Percentiles rank a stretch among this genome's conserved stretches.
Conservation (phyloP, 2,113 vertebrate genomes). For the Phalacrocorax carbo region DNA sequence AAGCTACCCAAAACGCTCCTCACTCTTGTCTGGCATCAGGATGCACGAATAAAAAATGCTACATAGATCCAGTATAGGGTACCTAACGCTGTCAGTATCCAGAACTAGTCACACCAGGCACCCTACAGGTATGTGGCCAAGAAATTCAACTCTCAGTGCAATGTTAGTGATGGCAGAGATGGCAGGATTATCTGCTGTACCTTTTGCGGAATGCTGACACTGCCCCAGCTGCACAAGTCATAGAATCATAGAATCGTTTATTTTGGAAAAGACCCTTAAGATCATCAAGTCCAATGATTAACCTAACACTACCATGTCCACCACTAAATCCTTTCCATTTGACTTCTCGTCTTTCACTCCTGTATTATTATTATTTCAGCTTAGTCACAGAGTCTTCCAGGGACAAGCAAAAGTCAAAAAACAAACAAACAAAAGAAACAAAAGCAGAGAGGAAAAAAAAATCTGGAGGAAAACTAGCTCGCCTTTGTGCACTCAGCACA, state of each 20-base stretch:
- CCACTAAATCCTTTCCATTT: not conserved
- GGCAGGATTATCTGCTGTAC: not conserved
- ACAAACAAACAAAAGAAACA: not conserved
- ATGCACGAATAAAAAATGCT: not conserved
- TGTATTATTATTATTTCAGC: not conserved
- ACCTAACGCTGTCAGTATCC: accelerated
- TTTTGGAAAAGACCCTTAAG: not conserved
- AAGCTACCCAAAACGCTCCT: not conserved
- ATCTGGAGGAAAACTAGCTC: not conserved
- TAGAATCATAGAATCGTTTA: not conserved
- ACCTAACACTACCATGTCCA: not conserved
- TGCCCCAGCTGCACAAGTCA: not conserved
- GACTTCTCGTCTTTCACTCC: not conserved
- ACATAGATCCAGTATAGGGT: not conserved
- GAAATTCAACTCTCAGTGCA: not conserved
- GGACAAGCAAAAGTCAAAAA: not conserved
- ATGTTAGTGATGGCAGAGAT: not conserved
- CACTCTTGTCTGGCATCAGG: not conserved
- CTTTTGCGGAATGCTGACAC: not conserved
- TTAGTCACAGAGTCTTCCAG: conserved; percentile 1
- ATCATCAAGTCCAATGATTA: not conserved
- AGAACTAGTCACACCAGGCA: not conserved
- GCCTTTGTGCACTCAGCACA: not conserved
- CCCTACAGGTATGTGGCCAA: not conserved
- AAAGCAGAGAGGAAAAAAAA: not conserved